Percentiles rank a stretch among this genome's conserved stretches.
These are phyloP conservation scores for Hoplostethus atlanticus DNA, from an alignment of 2,797 vertebrate species.

Conservation along the genomic window DNA sequence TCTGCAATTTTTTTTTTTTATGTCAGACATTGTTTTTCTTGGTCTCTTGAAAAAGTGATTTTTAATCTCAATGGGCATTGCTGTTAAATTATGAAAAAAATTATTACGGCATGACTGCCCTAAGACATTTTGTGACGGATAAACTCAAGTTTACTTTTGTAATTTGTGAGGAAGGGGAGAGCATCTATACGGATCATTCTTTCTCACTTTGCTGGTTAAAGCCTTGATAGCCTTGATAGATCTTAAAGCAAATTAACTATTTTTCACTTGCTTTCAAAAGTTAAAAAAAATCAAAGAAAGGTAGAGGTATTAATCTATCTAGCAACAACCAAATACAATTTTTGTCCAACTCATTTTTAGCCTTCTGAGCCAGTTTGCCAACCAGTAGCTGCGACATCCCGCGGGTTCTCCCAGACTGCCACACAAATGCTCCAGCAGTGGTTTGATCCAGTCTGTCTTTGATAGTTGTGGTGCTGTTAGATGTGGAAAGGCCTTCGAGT, in stretches of 20 bases:
- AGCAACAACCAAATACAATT: not conserved
- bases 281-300: not conserved
- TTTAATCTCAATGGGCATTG: not conserved
- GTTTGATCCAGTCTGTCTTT: not conserved
- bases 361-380: not conserved
- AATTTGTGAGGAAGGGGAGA: not conserved
- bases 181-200: not conserved
- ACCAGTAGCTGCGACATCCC: constrained; percentile 15
- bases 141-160: not conserved
- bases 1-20: too few species aligned
- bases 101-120: constrained; percentile 40
- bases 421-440: not conserved
- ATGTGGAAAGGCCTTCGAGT: constrained; percentile 22
- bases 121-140: not conserved
- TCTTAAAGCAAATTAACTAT: not conserved
- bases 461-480: not conserved
- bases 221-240: too few species aligned
- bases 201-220: not conserved
- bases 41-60: too few species aligned
- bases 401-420: not conserved
- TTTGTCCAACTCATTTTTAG: not conserved
- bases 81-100: not conserved
- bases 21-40: too few species aligned
- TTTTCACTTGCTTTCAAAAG: not conserved
- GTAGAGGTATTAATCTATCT: not conserved